phyloP scores from a whole-genome alignment of 2,113 vertebrate genomes.

The Hydrolagus affinis region DNA sequence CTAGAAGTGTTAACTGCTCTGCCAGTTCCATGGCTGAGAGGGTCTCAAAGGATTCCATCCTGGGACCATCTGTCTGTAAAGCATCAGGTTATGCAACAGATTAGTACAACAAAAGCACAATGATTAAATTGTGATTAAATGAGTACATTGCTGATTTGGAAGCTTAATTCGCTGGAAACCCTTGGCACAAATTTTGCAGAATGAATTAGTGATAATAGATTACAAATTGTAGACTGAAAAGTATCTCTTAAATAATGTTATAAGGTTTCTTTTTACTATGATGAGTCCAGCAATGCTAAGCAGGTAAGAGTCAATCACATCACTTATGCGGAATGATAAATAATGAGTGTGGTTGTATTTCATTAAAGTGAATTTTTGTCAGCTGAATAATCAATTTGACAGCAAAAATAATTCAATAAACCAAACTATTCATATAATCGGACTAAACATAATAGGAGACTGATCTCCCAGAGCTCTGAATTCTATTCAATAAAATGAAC shows the following conservation, averaged over 20 bases:
- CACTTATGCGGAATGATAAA: neutral
- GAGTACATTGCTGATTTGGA: neutral
- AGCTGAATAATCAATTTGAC: no score
- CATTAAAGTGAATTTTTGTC: neutral
- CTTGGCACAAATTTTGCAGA: neutral
- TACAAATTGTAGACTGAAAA: neutral
- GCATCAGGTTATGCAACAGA: neutral
- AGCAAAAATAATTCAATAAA: no score
- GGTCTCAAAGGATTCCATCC: conserved; percentile 82
- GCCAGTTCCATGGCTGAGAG: conserved; percentile 92
- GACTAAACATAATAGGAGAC: no score
- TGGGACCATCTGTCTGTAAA: conserved; percentile 70
- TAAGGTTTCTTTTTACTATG: neutral
- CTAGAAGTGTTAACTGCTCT: conserved; percentile 91
- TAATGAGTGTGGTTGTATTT: neutral
- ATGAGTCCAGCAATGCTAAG: neutral
- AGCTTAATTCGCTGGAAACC: neutral
- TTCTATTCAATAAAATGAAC: no score
- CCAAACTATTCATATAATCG: no score
- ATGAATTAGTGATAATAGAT: neutral
- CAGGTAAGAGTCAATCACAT: neutral
- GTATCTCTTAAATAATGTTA: neutral
- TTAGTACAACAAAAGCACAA: neutral
- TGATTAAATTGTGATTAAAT: neutral
- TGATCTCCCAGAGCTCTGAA: no score